Conservation (phyloP, 2,113 vertebrate species). For the Carassius auratus region DNA sequence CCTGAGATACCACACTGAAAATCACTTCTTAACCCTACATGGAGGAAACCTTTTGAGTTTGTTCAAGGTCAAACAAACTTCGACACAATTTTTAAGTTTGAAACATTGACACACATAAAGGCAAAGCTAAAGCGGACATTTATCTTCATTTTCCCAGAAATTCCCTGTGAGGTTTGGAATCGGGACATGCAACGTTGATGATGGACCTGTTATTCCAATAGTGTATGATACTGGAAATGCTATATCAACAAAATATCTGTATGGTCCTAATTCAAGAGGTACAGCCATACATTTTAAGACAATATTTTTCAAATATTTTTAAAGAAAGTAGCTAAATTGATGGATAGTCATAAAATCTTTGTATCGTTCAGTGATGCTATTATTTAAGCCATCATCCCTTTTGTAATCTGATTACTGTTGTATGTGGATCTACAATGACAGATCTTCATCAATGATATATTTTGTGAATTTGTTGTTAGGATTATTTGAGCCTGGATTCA, state of each 20-base stretch:
- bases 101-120: too few species aligned
- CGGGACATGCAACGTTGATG: conserved; percentile 9
- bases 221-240: conserved; percentile 54
- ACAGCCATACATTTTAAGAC: not conserved
- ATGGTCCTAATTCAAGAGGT: conserved; percentile 14
- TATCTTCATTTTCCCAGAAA: not conserved
- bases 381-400: too few species aligned
- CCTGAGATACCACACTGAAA: not conserved
- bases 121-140: too few species aligned
- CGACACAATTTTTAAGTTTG: too few species aligned
- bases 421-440: not conserved
- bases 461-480: not conserved
- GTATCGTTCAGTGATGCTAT: not conserved
- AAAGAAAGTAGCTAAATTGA: too few species aligned
- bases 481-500: conserved; percentile 55
- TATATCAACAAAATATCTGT: not conserved
- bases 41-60: not conserved
- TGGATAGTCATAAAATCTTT: not conserved
- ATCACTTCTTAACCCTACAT: not conserved
- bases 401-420: not conserved
- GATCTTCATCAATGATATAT: not conserved
- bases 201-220: conserved; percentile 55
- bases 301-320: not conserved
- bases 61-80: not conserved
- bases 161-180: conserved; percentile 16